These are phyloP conservation scores for Triplophysa tibetana DNA, from an alignment of 2,113 vertebrate genomes.

Conservation along the genomic window DNA sequence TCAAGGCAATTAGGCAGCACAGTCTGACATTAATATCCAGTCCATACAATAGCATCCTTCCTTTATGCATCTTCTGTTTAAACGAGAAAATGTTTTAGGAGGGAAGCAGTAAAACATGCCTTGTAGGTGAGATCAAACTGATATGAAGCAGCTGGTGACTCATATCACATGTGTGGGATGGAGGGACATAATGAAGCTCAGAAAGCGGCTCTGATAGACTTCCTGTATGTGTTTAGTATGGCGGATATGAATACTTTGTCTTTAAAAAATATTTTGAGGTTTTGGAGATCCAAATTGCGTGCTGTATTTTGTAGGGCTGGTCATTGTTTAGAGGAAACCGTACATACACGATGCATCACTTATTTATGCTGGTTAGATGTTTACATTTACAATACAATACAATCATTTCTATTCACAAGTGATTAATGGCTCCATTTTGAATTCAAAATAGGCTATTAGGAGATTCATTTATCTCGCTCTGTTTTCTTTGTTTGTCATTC, in stretches of 20 bases:
- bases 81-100: conserved; percentile 79
- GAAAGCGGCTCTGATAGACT: conserved; percentile 44
- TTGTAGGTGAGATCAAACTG: conserved; percentile 74
- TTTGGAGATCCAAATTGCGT: conserved; percentile 75
- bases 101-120: conserved; percentile 72
- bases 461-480: background rate
- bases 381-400: too few species aligned
- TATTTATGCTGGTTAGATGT: too few species aligned
- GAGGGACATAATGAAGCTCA: conserved; percentile 1
- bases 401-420: too few species aligned
- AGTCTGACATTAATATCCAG: conserved; percentile 67
- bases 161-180: background rate
- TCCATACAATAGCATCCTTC: background rate
- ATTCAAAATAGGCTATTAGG: too few species aligned
- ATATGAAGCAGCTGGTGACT: conserved; percentile 6
- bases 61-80: conserved; percentile 62
- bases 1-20: conserved; percentile 15
- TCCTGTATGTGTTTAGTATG: conserved; percentile 60
- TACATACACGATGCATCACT: too few species aligned
- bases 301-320: conserved; percentile 75
- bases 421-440: too few species aligned
- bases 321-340: conserved; percentile 67
- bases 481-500: conserved; percentile 77
- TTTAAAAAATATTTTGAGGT: conserved; percentile 79
- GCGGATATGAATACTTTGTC: conserved; percentile 83